Evolutionary conservation across 92 coral and sea anemone genomes (phyloP).

Genomic region (Desmophyllum pertusum): DNA sequence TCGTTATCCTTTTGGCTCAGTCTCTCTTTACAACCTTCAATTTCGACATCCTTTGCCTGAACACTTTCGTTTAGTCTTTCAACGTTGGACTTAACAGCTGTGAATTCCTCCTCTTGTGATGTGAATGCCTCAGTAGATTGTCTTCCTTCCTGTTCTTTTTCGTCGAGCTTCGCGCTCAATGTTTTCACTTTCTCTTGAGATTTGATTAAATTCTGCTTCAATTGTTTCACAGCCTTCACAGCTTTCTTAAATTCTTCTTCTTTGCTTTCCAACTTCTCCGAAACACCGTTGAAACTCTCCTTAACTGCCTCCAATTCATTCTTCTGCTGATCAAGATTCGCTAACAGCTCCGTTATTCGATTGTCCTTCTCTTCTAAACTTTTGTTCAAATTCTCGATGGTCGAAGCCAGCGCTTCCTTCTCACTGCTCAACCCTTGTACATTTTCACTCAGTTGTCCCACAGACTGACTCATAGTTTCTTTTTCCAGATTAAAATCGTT

Average conservation of each 20-base stretch:
- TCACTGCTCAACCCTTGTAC: constrained; percentile 49
- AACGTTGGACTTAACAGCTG: constrained; percentile 37
- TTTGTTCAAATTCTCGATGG: constrained; percentile 52
- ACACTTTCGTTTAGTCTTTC: constrained; percentile 45
- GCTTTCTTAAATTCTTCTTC: constrained; percentile 80
- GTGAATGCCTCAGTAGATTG: constrained; percentile 48
- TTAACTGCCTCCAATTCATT: constrained; percentile 55
- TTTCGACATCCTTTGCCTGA: constrained; percentile 48
- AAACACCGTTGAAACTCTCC: constrained; percentile 62
- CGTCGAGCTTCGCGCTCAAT: constrained; percentile 53
- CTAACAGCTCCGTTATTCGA: constrained; percentile 39
- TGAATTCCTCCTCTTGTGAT: constrained; percentile 47
- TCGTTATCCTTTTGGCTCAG: constrained; percentile 62
- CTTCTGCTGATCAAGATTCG: constrained; percentile 32
- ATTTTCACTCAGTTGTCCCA: constrained; percentile 46
- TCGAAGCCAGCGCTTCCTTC: constrained; percentile 59
- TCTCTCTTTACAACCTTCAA: constrained; percentile 46
- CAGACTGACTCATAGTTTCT: constrained; percentile 43
- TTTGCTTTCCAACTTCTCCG: constrained; percentile 66
- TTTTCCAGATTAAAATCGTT: constrained; percentile 42
- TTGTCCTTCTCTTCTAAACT: constrained; percentile 49
- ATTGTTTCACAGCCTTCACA: constrained; percentile 52
- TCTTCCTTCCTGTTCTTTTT: constrained; percentile 42
- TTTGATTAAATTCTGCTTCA: constrained; percentile 56
- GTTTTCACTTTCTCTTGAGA: constrained; percentile 61